phyloP scores from a whole-genome alignment of 2,888 invertebrate genomes.

The Cosmopolites sordidus region DNA sequence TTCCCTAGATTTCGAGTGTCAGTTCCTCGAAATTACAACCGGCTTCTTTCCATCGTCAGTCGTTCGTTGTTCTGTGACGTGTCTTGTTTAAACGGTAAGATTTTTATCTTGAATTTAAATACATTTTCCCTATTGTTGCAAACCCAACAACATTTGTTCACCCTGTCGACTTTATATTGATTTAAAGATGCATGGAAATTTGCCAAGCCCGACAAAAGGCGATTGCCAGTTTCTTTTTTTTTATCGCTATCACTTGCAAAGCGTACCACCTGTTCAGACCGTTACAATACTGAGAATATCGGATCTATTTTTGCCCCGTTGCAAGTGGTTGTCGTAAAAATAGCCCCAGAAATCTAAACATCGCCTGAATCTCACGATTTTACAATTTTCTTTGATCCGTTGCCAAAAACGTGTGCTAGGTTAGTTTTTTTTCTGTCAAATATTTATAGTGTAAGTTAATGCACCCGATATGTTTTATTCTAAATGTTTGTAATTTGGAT shows the following conservation, averaged over 20 bases:
- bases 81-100: slow-evolving; percentile 45
- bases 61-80: slow-evolving; percentile 46
- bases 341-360: slow-evolving; percentile 6
- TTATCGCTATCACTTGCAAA: slow-evolving; percentile 17
- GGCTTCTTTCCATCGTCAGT: slow-evolving; percentile 46
- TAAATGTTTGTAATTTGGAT: background rate
- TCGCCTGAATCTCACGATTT: background rate
- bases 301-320: slow-evolving; percentile 31
- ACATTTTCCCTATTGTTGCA: background rate
- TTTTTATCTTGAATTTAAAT: slow-evolving; percentile 17
- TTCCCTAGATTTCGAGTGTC: slow-evolving; percentile 36
- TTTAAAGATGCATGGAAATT: too few relatives aligned
- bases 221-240: slow-evolving; percentile 18
- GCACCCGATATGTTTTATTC: background rate
- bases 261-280: slow-evolving; percentile 34
- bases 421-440: background rate
- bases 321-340: slow-evolving; percentile 35
- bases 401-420: slow-evolving; percentile 2
- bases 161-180: too few relatives aligned
- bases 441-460: background rate
- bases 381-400: slow-evolving; percentile 2
- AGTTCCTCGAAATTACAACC: slow-evolving; percentile 42
- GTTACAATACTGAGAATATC: slow-evolving; percentile 10
- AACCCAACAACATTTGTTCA: background rate
- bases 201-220: too few relatives aligned